A percentile compares a stretch with the other conserved stretches of the same genome.
Conservation (phyloP, 92 coral and sea anemone genomes). For the Epizoanthus scotinus region DNA sequence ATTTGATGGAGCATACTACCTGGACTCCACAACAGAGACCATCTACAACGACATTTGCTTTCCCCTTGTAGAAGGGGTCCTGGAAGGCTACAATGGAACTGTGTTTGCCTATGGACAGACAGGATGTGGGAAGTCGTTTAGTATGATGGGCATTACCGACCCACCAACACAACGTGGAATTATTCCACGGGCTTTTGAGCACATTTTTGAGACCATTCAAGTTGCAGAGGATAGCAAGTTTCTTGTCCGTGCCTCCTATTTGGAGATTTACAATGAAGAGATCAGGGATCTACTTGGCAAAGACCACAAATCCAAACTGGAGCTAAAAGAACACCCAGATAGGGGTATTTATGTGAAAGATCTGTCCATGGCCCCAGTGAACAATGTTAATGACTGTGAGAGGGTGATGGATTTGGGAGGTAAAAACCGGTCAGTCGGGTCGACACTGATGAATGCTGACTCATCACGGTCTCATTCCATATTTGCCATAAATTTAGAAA, state of each 20-base stretch:
- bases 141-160: conserved; percentile 96
- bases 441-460: conserved; percentile 98
- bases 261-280: conserved; percentile 98
- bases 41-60: conserved; percentile 97
- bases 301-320: conserved; percentile 84
- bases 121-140: conserved; percentile 96
- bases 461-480: conserved; percentile 98
- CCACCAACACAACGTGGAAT: conserved; percentile 93
- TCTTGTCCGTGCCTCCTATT: conserved; percentile 92
- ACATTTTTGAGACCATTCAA: conserved; percentile 91
- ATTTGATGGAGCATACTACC: conserved; percentile 93
- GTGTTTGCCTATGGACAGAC: conserved; percentile 99
- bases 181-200: conserved; percentile 98
- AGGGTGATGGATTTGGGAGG: conserved; percentile 96
- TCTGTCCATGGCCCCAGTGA: conserved; percentile 80
- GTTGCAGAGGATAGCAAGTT: conserved; percentile 91
- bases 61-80: conserved; percentile 94
- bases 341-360: conserved; percentile 95
- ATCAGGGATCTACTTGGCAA: conserved; percentile 93
- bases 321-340: conserved; percentile 96
- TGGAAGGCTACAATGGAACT: conserved; percentile 97
- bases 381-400: conserved; percentile 83
- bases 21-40: conserved; percentile 90
- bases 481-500: conserved; percentile 87
- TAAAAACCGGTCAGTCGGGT: conserved; percentile 94